Evolutionary conservation across 1,140 invertebrate genomes (phyloP).

Genomic region (Akabosia matsudoensis): DNA sequence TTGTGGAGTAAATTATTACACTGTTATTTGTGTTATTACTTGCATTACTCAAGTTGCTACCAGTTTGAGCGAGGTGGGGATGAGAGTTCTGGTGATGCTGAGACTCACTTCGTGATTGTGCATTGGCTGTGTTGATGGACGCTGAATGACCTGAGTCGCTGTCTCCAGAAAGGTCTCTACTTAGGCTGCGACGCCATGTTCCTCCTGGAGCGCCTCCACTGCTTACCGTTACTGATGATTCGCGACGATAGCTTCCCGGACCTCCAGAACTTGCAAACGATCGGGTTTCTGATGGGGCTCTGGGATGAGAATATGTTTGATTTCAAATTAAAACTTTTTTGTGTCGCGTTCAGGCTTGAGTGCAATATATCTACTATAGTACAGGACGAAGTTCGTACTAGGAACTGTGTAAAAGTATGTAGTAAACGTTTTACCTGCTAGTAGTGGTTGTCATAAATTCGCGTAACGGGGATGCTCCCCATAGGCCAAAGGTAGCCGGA

Average conservation of each 20-base stretch:
- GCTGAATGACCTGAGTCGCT: conserved; percentile 39
- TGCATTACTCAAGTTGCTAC: conserved; percentile 4
- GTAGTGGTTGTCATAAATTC: conserved; percentile 41
- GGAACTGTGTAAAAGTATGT: background rate
- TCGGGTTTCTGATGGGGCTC: conserved; percentile 41
- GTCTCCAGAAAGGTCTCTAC: conserved; percentile 53
- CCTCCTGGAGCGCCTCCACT: conserved; percentile 48
- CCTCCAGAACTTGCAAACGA: conserved; percentile 27
- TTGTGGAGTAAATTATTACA: background rate
- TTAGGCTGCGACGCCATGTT: conserved; percentile 59
- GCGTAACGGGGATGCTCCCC: conserved; percentile 29
- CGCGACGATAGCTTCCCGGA: conserved; percentile 28
- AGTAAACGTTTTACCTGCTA: background rate
- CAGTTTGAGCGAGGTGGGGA: conserved; percentile 1
- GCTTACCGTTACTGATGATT: conserved; percentile 40
- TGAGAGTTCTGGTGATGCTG: background rate
- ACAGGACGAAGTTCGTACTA: background rate
- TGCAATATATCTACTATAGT: too few relatives aligned
- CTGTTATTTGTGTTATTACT: background rate
- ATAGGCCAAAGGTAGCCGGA: conserved; percentile 34
- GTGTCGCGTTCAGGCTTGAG: too few relatives aligned
- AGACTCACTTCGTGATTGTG: conserved; percentile 37
- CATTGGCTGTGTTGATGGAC: conserved; percentile 32
- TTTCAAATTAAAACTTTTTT: too few relatives aligned
- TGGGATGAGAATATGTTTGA: conserved; percentile 1